Conservation (phyloP, 2,888 invertebrate species). For the Leptopilina drosophilae region DNA sequence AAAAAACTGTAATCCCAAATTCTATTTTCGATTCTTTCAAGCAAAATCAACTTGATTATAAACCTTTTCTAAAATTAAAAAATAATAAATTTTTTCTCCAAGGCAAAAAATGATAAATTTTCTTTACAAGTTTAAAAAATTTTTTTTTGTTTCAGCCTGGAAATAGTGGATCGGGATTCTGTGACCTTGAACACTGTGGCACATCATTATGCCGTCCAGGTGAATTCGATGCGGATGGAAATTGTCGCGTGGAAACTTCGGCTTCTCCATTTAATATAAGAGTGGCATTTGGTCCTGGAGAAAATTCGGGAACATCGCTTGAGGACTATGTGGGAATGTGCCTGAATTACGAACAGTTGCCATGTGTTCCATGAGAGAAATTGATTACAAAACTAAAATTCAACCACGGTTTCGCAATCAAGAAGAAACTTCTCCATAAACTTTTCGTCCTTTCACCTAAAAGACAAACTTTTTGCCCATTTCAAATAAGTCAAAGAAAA, state of each 20-base stretch:
- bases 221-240: slow-evolving; percentile 73
- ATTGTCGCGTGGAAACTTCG: slow-evolving; percentile 86
- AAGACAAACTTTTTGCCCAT: not conserved
- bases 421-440: not conserved
- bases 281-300: slow-evolving; percentile 86
- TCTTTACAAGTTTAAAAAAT: not conserved
- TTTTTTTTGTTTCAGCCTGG: slow-evolving; percentile 78
- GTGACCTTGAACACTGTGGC: slow-evolving; percentile 89
- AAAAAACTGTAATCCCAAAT: too few relatives aligned
- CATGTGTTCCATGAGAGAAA: slow-evolving; percentile 78
- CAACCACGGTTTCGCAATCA: not conserved
- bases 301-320: slow-evolving; percentile 79
- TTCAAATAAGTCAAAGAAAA: not conserved
- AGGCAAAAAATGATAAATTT: too few relatives aligned
- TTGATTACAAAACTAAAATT: slow-evolving; percentile 47
- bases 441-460: not conserved
- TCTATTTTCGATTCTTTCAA: too few relatives aligned
- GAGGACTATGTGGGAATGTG: slow-evolving; percentile 92
- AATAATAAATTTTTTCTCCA: too few relatives aligned
- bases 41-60: too few relatives aligned
- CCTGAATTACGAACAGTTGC: slow-evolving; percentile 84
- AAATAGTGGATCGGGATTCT: slow-evolving; percentile 81
- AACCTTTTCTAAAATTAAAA: too few relatives aligned
- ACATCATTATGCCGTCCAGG: slow-evolving; percentile 82
- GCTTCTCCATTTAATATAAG: slow-evolving; percentile 88